These are phyloP conservation scores for Rhorus exstirpatorius DNA, from an alignment of 2,888 invertebrate species.

Conservation along the genomic window DNA sequence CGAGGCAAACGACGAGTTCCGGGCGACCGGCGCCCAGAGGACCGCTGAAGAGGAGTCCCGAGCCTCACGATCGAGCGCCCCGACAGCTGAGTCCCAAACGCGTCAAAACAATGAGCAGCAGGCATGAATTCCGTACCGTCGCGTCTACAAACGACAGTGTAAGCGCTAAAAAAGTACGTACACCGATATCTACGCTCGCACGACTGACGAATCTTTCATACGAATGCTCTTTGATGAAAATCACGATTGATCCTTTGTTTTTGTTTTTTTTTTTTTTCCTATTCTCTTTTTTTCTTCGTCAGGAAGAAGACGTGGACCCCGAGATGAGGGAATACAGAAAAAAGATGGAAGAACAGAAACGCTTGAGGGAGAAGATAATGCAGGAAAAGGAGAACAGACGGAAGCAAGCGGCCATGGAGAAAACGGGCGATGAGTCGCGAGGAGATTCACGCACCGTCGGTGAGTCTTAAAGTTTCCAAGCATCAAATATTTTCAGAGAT, in stretches of 20 bases:
- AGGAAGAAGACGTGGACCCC: constrained; percentile 84
- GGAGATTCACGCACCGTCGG: constrained; percentile 73
- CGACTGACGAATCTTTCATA: no score
- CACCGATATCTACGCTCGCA: no score
- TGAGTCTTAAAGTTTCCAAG: constrained; percentile 41
- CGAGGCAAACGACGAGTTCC: constrained; percentile 69
- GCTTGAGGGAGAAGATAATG: constrained; percentile 85
- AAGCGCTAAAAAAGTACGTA: constrained; percentile 76
- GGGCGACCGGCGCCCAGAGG: constrained; percentile 67
- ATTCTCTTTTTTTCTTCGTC: constrained; percentile 2
- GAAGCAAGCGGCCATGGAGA: constrained; percentile 84
- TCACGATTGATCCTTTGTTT: no score
- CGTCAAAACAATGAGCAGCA: constrained; percentile 73
- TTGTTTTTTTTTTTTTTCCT: no score
- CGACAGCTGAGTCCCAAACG: constrained; percentile 80
- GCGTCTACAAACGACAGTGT: constrained; percentile 72
- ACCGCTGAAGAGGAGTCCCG: constrained; percentile 75
- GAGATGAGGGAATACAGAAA: constrained; percentile 86
- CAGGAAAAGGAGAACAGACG: constrained; percentile 86
- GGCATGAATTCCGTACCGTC: constrained; percentile 81
- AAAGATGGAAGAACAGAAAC: constrained; percentile 86
- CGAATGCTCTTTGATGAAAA: no score
- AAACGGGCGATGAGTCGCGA: constrained; percentile 78
- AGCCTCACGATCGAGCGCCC: constrained; percentile 72
- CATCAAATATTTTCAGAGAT: no score